Percentiles rank a stretch among this genome's conserved stretches.
phyloP scores from a whole-genome alignment of 2,113 vertebrate genomes.

The Prochilodus magdalenae region DNA sequence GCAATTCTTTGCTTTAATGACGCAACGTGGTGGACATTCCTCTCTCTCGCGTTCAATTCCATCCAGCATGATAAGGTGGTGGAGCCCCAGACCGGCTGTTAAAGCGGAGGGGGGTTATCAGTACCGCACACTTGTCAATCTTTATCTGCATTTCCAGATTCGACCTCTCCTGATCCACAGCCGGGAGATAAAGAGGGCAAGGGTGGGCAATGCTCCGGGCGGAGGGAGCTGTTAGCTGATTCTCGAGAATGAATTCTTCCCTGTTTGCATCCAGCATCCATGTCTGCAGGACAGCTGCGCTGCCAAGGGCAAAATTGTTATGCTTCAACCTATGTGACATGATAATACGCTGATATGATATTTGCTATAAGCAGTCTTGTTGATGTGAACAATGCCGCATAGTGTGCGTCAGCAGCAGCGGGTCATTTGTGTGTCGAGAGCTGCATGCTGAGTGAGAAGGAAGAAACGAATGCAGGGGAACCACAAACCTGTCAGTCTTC shows the following conservation, averaged over 20 bases:
- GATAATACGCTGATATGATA: background rate
- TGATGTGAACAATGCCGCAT: background rate
- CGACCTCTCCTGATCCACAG: constrained; percentile 59
- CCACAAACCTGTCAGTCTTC: constrained; percentile 68
- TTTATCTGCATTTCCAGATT: constrained; percentile 63
- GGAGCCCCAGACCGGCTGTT: constrained; percentile 17
- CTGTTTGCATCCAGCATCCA: background rate
- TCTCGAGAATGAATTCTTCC: background rate
- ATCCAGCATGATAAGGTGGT: constrained; percentile 13
- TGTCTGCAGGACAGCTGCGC: background rate
- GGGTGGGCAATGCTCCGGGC: constrained; percentile 18
- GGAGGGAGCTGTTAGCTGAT: background rate
- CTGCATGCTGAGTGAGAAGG: constrained; percentile 63
- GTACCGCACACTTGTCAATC: constrained; percentile 59
- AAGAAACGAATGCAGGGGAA: constrained; percentile 49
- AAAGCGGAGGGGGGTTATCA: constrained; percentile 62
- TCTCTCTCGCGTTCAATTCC: constrained; percentile 12
- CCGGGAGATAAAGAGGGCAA: constrained; percentile 54
- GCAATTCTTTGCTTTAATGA: constrained; percentile 6
- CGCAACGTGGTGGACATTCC: background rate
- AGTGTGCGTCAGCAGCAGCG: background rate
- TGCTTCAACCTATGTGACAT: background rate
- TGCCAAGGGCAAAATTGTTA: background rate
- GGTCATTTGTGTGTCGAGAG: constrained; percentile 60
- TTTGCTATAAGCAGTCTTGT: background rate